Evolutionary conservation across 2,888 invertebrate species (phyloP), one percentile per base, ranked within the genome.

Genomic region (Syrista parreyssii): DNA sequence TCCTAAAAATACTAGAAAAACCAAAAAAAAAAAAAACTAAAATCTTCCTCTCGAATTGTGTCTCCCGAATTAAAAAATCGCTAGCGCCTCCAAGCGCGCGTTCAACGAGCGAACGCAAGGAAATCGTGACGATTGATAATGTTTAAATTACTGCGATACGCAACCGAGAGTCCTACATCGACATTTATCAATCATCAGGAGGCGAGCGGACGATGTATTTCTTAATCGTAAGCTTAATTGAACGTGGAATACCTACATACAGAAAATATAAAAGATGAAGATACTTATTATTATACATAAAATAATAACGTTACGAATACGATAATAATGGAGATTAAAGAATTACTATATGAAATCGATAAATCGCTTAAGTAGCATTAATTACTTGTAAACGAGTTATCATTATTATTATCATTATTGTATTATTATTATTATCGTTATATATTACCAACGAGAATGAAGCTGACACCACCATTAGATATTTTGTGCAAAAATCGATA

Each of bases 231-330:
- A 80, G 75, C 77, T 79, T 75, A 75, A 77, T 75, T 74, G 36
- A 68, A 79, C 79, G 81, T 82, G 82, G 76, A 80, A 82, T 84
- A 85, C 82, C 79, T 84, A 85, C 86, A 86, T 86, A 86, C 86
- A 86, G 86, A 86, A 83, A 85, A 86, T 79, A 79, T 84, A 84
- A 78, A 84, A 84, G 75, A 83, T 83, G 82, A 84, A 83, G 76
- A 81, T 83, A 79, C 76, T 79, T 73, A 79, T 69, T 75, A 75
- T 75, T 79, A 75, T 79, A 73, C 71, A 76, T 73, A 73, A 73
- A 76, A 76, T 55, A 40, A 73, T 73, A 76, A 76, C 55, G 30
- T 68, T 76, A 15, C 15, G 33, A 71, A 33, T 71, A 33, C 35
- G 36, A 36, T 76, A 35, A 75, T 75, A 73, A 32, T 11, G 23